These are phyloP conservation scores for Emydura subglobosa DNA, from an alignment of 2,113 vertebrate species.

Conservation along the genomic window DNA sequence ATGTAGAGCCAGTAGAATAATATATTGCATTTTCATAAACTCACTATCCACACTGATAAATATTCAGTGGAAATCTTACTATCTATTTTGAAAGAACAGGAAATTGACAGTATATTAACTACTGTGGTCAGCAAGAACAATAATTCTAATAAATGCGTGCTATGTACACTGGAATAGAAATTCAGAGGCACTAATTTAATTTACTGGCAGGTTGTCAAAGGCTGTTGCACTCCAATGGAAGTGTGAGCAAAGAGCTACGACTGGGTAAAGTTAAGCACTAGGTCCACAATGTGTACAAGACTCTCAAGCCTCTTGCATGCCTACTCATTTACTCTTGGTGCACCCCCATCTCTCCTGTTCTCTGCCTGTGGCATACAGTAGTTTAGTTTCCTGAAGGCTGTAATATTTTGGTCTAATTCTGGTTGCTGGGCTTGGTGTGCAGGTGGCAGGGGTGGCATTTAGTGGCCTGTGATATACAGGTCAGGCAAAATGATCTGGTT, in stretches of 20 bases:
- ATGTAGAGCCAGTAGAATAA: conserved; percentile 10
- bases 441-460: not conserved
- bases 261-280: not conserved
- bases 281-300: not conserved
- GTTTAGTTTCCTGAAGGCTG: not conserved
- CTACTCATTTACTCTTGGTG: not conserved
- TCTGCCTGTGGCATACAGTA: not conserved
- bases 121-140: not conserved
- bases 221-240: not conserved
- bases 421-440: not conserved
- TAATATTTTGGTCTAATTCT: not conserved
- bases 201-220: not conserved
- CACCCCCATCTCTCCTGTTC: not conserved
- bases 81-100: not conserved
- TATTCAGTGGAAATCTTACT: conserved; percentile 45
- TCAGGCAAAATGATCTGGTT: not conserved
- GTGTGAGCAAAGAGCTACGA: not conserved
- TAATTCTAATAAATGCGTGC: accelerated
- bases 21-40: conserved; percentile 30
- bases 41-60: not conserved
- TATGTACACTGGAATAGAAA: not conserved
- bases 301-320: not conserved
- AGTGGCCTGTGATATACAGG: not conserved
- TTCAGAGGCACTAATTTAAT: not conserved
- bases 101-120: not conserved